Percentiles rank a stretch among this genome's conserved stretches.
Evolutionary conservation across 2,888 invertebrate species (phyloP).

Genomic region (Neoaliturus tenellus): DNA sequence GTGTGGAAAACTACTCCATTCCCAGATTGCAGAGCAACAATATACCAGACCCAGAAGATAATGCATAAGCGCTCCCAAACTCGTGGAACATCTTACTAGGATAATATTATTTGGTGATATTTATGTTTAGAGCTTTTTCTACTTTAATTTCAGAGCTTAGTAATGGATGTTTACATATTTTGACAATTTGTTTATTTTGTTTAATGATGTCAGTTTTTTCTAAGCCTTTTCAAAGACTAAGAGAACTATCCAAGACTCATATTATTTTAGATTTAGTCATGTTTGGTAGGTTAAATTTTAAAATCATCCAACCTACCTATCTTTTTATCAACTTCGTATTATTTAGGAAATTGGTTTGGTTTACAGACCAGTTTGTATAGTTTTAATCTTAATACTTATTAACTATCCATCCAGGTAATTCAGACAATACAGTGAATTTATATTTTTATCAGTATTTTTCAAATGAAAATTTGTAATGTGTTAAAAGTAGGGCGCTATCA

Average conservation of each 20-base stretch:
- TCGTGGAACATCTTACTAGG: background rate
- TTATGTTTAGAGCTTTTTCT: slow-evolving; percentile 1
- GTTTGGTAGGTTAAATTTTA: too few species aligned
- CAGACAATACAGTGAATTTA: background rate
- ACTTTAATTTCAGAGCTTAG: background rate
- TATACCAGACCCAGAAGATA: background rate
- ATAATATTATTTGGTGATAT: slow-evolving; percentile 26
- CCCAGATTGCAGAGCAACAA: slow-evolving; percentile 62
- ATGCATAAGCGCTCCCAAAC: background rate
- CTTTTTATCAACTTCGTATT: too few species aligned
- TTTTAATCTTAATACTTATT: too few species aligned
- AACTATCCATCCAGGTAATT: background rate
- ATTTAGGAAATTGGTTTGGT: too few species aligned
- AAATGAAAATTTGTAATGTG: too few species aligned
- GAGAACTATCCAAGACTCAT: too few species aligned
- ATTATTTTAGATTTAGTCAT: too few species aligned
- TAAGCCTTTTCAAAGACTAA: too few species aligned
- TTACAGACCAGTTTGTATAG: too few species aligned
- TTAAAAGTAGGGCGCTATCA: too few species aligned
- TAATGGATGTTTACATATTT: background rate
- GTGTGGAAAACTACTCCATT: slow-evolving; percentile 63
- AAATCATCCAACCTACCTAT: too few species aligned
- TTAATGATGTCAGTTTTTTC: too few species aligned
- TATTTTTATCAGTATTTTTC: background rate
- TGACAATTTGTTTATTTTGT: background rate